Conservation (phyloP, 2,113 vertebrate genomes). For the Chinchilla lanigera region DNA sequence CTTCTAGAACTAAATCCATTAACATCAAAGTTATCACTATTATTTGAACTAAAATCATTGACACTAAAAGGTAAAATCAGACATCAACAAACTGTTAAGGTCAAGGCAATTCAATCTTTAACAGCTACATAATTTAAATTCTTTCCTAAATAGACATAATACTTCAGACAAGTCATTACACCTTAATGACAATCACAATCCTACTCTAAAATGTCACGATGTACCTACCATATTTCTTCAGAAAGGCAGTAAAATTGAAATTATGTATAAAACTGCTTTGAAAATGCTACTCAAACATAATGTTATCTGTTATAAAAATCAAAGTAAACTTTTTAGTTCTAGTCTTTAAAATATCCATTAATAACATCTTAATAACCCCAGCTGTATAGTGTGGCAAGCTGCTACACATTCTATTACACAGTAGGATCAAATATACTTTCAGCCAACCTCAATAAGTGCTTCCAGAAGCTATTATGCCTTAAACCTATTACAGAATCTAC, state of each 20-base stretch:
- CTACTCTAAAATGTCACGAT: neutral
- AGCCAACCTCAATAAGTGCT: neutral
- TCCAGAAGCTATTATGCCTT: neutral
- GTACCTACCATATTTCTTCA: neutral
- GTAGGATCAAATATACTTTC: neutral
- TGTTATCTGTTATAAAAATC: neutral
- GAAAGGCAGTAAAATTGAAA: neutral
- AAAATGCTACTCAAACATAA: neutral
- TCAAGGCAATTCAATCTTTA: neutral
- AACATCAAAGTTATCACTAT: neutral
- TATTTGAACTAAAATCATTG: neutral
- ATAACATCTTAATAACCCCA: neutral
- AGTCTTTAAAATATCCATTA: neutral
- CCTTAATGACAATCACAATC: neutral
- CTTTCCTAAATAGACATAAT: neutral
- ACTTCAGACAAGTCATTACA: neutral
- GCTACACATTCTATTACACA: neutral
- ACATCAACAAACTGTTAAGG: neutral
- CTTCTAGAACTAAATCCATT: neutral
- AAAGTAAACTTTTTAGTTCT: neutral
- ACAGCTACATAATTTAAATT: neutral
- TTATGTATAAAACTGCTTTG: neutral
- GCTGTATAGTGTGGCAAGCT: neutral
- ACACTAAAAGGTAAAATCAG: constrained; percentile 30
- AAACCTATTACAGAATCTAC: neutral